Evolutionary conservation across 2,888 invertebrate species (phyloP).

Genomic region (Agriopis leucophaearia): DNA sequence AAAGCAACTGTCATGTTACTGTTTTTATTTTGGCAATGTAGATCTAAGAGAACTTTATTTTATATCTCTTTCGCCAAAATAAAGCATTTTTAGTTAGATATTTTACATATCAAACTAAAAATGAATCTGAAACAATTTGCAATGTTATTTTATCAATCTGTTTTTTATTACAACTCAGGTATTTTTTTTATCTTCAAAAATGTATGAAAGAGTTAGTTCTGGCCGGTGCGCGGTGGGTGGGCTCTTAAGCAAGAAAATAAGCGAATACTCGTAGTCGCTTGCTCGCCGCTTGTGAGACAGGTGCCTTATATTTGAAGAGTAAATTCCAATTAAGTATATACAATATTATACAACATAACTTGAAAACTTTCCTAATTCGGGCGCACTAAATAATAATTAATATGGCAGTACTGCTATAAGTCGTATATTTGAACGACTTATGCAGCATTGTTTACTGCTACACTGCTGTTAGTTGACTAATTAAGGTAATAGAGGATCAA

Average conservation of each 20-base stretch:
- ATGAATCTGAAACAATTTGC: no score
- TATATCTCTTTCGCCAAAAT: no score
- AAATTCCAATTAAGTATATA: conserved; percentile 1
- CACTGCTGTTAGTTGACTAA: background rate
- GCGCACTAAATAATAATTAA: conserved; percentile 15
- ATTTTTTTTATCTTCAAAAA: no score
- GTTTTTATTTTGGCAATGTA: no score
- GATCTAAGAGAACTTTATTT: no score
- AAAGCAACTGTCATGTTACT: no score
- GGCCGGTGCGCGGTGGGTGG: no score
- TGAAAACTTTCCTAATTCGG: conserved; percentile 17
- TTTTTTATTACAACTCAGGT: no score
- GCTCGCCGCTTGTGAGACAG: background rate
- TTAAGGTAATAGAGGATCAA: background rate
- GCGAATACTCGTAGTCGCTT: background rate
- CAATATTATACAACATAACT: background rate
- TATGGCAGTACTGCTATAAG: conserved; percentile 1
- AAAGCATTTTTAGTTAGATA: no score
- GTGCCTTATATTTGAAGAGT: conserved; percentile 3
- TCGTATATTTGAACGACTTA: background rate
- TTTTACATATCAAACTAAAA: no score
- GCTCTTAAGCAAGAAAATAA: background rate
- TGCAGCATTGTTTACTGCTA: conserved; percentile 1
- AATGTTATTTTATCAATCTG: no score
- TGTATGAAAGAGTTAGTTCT: no score